A percentile compares a stretch with the other conserved stretches of the same genome.
Evolutionary conservation across 2,888 invertebrate species (phyloP).

Genomic region (Idaea dimidiata): DNA sequence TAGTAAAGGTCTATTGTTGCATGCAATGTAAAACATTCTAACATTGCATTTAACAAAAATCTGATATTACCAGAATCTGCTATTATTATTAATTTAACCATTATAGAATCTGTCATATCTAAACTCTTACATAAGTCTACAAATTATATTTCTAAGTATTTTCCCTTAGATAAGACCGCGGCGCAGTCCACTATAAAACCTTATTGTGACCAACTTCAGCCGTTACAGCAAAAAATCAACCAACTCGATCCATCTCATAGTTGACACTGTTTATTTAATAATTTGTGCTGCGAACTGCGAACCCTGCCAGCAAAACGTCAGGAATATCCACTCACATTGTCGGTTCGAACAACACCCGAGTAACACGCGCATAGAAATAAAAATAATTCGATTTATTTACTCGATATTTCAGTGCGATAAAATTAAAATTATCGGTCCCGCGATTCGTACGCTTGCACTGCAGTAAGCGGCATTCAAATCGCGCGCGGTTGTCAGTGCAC

Average conservation of each 20-base stretch:
- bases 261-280: slow-evolving; percentile 50
- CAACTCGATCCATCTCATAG: slow-evolving; percentile 40
- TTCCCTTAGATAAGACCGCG: background rate
- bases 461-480: background rate
- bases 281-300: slow-evolving; percentile 51
- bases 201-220: slow-evolving; percentile 14
- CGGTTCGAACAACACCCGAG: slow-evolving; percentile 50
- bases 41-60: no score
- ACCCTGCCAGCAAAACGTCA: slow-evolving; percentile 47
- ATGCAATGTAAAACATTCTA: no score
- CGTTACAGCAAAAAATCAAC: slow-evolving; percentile 28
- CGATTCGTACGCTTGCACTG: background rate
- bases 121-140: no score
- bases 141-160: background rate
- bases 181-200: slow-evolving; percentile 9
- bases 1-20: no score
- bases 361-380: slow-evolving; percentile 50
- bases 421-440: background rate
- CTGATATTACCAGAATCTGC: no score
- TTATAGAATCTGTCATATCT: no score
- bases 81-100: no score
- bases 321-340: slow-evolving; percentile 49
- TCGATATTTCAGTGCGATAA: background rate
- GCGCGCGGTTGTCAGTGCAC: slow-evolving; percentile 22
- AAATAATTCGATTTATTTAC: slow-evolving; percentile 27